Conservation (phyloP, 2,797 vertebrate species). For the Platalea minor region DNA sequence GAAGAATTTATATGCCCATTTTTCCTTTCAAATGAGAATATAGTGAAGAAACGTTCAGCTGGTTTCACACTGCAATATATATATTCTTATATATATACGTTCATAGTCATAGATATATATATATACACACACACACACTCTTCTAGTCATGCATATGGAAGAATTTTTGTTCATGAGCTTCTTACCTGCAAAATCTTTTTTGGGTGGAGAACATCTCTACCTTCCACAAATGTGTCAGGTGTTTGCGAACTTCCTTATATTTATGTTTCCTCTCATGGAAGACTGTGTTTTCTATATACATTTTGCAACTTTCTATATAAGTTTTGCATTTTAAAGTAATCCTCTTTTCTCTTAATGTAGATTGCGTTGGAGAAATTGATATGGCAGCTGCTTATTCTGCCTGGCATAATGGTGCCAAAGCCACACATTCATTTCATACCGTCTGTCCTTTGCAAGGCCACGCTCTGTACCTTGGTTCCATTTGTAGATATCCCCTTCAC, state of each 20-base stretch:
- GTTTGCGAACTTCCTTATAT: neutral
- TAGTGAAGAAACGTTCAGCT: neutral
- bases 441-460: neutral
- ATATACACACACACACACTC: neutral
- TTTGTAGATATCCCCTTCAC: neutral
- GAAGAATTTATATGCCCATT: neutral
- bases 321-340: neutral
- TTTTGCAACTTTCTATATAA: neutral
- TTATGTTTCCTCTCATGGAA: neutral
- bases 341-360: neutral
- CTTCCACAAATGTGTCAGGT: neutral
- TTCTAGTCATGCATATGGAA: neutral
- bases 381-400: neutral
- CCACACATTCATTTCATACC: neutral
- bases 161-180: neutral
- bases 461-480: neutral
- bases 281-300: neutral
- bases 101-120: neutral
- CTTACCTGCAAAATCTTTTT: neutral
- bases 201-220: neutral
- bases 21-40: neutral
- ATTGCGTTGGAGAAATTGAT: neutral
- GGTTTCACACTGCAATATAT: neutral
- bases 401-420: neutral
- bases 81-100: neutral